Evolutionary conservation across 1,140 invertebrate species (phyloP).

Genomic region (Drosophila suzukii): DNA sequence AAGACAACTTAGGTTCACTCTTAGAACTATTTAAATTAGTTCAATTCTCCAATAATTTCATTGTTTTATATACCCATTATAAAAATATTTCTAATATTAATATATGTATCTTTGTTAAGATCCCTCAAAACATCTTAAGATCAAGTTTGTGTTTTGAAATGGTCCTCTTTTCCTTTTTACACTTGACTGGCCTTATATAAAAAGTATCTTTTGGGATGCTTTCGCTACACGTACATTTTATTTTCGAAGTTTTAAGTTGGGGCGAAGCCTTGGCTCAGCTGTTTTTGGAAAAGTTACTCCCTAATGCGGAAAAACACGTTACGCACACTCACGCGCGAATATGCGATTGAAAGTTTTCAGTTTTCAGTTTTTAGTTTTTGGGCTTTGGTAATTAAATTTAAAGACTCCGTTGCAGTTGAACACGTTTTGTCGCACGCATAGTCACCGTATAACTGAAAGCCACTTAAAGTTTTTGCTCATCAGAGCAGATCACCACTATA

Average conservation of each 20-base stretch:
- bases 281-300: slow-evolving; percentile 35
- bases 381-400: slow-evolving; percentile 55
- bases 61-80: too few species aligned
- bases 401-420: slow-evolving; percentile 32
- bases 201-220: slow-evolving; percentile 16
- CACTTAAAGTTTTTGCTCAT: slow-evolving; percentile 68
- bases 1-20: too few species aligned
- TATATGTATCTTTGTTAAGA: not conserved
- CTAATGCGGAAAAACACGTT: slow-evolving; percentile 35
- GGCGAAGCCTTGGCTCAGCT: slow-evolving; percentile 35
- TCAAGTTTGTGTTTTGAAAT: not conserved
- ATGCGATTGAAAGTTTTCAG: slow-evolving; percentile 45
- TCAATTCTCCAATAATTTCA: too few species aligned
- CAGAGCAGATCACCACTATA: slow-evolving; percentile 39
- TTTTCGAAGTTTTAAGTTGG: slow-evolving; percentile 26
- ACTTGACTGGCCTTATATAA: slow-evolving; percentile 37
- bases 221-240: slow-evolving; percentile 37
- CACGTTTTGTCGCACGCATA: slow-evolving; percentile 81
- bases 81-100: not conserved
- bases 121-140: not conserved
- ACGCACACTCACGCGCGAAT: slow-evolving; percentile 24
- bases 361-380: slow-evolving; percentile 14
- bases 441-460: slow-evolving; percentile 76
- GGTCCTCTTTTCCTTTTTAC: not conserved
- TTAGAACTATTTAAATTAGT: too few species aligned